phyloP scores from a whole-genome alignment of 2,113 vertebrate genomes.

The Trematomus loennbergii region DNA sequence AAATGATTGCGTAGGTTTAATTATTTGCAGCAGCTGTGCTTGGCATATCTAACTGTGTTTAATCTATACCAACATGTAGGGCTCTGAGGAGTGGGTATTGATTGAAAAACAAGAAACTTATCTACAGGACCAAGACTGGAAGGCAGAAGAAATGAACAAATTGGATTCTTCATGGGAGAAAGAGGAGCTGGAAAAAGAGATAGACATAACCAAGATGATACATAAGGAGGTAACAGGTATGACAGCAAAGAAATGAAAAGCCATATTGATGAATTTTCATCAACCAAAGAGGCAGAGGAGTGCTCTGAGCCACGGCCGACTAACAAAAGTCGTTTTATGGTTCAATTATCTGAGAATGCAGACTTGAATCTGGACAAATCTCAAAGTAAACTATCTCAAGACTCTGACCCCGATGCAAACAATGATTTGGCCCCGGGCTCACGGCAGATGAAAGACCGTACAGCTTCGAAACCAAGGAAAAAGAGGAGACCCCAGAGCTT shows the following conservation, averaged over 20 bases:
- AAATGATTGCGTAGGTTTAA: slow-evolving; percentile 29
- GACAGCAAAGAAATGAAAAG: slow-evolving; percentile 80
- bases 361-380: slow-evolving; percentile 65
- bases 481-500: slow-evolving; percentile 83
- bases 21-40: slow-evolving; percentile 51
- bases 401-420: slow-evolving; percentile 48
- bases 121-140: slow-evolving; percentile 87
- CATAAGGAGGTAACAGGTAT: slow-evolving; percentile 78
- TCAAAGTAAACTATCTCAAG: slow-evolving; percentile 55
- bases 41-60: slow-evolving; percentile 92
- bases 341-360: slow-evolving; percentile 63
- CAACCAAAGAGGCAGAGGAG: slow-evolving; percentile 57
- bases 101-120: slow-evolving; percentile 94
- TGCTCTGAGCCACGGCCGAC: slow-evolving; percentile 46
- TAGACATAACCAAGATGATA: slow-evolving; percentile 76
- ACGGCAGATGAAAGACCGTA: slow-evolving; percentile 46
- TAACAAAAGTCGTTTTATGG: slow-evolving; percentile 64
- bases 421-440: slow-evolving; percentile 37
- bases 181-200: slow-evolving; percentile 75
- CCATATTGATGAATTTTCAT: slow-evolving; percentile 76
- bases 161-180: slow-evolving; percentile 78
- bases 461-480: slow-evolving; percentile 65
- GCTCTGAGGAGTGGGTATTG: slow-evolving; percentile 99
- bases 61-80: slow-evolving; percentile 98
- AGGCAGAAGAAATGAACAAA: slow-evolving; percentile 77